These are phyloP conservation scores for Andrena camellia DNA, from an alignment of 2,888 invertebrate species.

Conservation along the genomic window DNA sequence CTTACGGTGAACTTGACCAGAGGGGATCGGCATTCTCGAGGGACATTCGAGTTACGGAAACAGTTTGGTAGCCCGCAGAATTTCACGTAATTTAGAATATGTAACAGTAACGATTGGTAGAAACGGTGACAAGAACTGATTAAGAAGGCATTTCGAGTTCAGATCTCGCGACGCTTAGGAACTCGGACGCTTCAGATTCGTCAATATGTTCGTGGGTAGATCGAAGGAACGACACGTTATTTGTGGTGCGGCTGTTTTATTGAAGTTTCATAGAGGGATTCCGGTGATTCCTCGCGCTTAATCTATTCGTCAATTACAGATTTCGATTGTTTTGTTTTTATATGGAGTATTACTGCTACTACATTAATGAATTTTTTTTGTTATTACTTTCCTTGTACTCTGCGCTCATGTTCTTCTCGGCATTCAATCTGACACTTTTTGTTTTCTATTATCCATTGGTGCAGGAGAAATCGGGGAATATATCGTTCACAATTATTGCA, in stretches of 20 bases:
- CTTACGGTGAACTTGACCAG: slow-evolving; percentile 8
- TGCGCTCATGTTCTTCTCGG: slow-evolving; percentile 23
- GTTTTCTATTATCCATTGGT: slow-evolving; percentile 14
- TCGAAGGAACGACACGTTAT: slow-evolving; percentile 2
- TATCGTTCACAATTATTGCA: slow-evolving; percentile 4
- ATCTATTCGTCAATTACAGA: neutral
- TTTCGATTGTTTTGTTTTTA: neutral
- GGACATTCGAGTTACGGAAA: slow-evolving; percentile 19
- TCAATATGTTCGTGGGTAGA: slow-evolving; percentile 2
- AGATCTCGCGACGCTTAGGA: neutral
- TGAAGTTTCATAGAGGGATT: neutral
- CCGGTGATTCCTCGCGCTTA: neutral
- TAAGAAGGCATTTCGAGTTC: neutral
- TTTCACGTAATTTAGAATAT: neutral
- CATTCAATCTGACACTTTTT: slow-evolving; percentile 7
- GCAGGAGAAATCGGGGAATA: slow-evolving; percentile 11
- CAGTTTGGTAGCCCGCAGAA: neutral
- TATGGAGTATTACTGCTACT: slow-evolving; percentile 51
- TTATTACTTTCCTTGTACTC: slow-evolving; percentile 26
- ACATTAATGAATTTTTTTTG: slow-evolving; percentile 33
- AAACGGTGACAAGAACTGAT: neutral
- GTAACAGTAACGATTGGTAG: slow-evolving; percentile 7
- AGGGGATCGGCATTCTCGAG: slow-evolving; percentile 11
- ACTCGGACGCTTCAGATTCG: neutral
- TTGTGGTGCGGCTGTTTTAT: slow-evolving; percentile 8